Evolutionary conservation across 2,797 vertebrate species (phyloP), one percentile per base, ranked within the genome.

Genomic region (Alca torda): DNA sequence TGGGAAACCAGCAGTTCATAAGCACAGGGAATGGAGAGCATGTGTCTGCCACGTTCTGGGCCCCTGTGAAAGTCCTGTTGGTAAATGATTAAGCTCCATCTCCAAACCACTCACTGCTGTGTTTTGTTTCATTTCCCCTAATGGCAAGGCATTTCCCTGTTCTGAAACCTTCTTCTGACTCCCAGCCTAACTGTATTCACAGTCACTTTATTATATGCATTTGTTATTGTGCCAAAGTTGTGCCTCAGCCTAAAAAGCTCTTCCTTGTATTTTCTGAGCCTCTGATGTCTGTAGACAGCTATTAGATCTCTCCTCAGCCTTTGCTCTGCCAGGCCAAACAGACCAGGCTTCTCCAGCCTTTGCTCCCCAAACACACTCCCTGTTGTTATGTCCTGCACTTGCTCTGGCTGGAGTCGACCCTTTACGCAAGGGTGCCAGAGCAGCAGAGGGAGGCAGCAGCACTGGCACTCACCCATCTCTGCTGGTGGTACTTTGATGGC

Each of bases 61-160:
- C 57, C 35, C 28, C 74, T 80, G 10, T 91, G 45, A 56, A 94
- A 83, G 53, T 92, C 64, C 64, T 77, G 16, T 43, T 68, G 90
- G 78, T 85, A 70, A 54, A 67, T 70, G 35, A 84, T 80, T 89
- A 89, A 77, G 56, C 75, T 77, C 51, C n/a, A 13, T 85, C n/a
- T 85, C 31, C 84, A 83, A 14, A 83, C 25, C 60, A 61, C 68
- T 87, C 59, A 45, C 0, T 19, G 45, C 64, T 87, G 23, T 68
- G 72, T 68, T 93, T 89, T 74, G 30, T 95, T 93, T 95, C 72
- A 23, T 87, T 93, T 97, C 84, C 78, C 13, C 53, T 80, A 64
- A 45, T 68, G 60, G 45, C 31, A 80, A 93, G 56, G 53, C n/a
- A 89, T 91, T 96, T 93, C 72, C 64, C 41, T 85, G 4, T 87